Evolutionary conservation across 1,140 invertebrate species (phyloP).

Genomic region (Frieseomelitta varia): DNA sequence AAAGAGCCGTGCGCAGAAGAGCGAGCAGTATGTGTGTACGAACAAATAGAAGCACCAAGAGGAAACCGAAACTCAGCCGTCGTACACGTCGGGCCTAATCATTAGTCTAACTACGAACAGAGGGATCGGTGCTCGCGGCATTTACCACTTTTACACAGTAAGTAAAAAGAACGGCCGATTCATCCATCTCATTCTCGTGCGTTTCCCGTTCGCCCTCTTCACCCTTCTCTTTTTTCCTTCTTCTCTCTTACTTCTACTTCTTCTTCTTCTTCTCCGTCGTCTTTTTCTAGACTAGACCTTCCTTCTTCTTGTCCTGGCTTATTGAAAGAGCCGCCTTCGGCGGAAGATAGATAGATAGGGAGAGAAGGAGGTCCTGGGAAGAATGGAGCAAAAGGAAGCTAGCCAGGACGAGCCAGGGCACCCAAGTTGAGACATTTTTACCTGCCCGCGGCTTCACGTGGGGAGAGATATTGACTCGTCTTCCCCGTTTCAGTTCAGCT

Average conservation of each 20-base stretch:
- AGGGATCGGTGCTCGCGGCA: conserved; percentile 19
- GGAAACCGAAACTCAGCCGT: conserved; percentile 25
- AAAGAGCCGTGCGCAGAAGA: background rate
- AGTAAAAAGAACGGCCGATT: conserved; percentile 22
- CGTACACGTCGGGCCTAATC: conserved; percentile 32
- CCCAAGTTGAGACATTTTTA: conserved; percentile 77
- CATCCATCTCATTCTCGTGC: conserved; percentile 32
- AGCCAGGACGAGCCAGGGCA: conserved; percentile 56
- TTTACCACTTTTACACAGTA: conserved; percentile 41
- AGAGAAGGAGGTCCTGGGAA: conserved; percentile 36
- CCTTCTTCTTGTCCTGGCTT: conserved; percentile 9
- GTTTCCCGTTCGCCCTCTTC: background rate
- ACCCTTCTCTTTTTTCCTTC: background rate
- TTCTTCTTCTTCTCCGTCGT: background rate
- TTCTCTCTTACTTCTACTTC: background rate
- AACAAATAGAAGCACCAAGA: background rate
- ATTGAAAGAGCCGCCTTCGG: conserved; percentile 49
- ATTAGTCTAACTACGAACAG: conserved; percentile 41
- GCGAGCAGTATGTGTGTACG: background rate
- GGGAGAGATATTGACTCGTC: conserved; percentile 75
- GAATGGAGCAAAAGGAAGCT: conserved; percentile 56
- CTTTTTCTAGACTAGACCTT: background rate
- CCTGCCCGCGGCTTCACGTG: conserved; percentile 66
- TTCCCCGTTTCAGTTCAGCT: conserved; percentile 51
- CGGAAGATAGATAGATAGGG: conserved; percentile 60